Percentiles rank a stretch among this genome's conserved stretches.
Evolutionary conservation across 2,888 invertebrate genomes (phyloP).

Genomic region (Erebia aethiops): DNA sequence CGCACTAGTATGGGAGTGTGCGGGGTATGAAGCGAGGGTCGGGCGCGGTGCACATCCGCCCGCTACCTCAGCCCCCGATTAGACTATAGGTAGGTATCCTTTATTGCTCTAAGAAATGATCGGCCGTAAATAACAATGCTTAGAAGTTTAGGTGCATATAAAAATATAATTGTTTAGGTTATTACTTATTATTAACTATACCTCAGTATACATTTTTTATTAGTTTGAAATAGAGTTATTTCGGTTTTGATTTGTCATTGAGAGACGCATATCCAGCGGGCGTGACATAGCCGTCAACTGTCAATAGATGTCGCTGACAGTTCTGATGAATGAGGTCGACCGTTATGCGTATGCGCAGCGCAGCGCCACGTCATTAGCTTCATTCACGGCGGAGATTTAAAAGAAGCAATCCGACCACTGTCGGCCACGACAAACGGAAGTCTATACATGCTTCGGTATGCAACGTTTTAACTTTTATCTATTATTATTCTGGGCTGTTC

Average conservation of each 20-base stretch:
- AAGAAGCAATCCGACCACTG: constrained; percentile 72
- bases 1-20: no score
- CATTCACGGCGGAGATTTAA: constrained; percentile 70
- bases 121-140: no score
- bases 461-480: constrained; percentile 51
- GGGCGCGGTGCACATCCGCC: no score
- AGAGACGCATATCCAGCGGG: constrained; percentile 45
- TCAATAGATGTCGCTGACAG: constrained; percentile 80
- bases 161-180: no score
- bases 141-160: no score
- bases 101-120: no score
- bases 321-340: constrained; percentile 76
- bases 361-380: constrained; percentile 65
- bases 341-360: constrained; percentile 64
- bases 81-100: no score
- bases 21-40: no score
- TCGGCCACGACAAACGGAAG: constrained; percentile 71
- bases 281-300: constrained; percentile 72
- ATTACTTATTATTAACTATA: no score
- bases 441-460: constrained; percentile 61
- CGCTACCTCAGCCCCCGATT: no score
- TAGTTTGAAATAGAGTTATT: not conserved
- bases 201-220: not conserved
- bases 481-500: constrained; percentile 42
- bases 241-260: constrained; percentile 25